phyloP scores from a whole-genome alignment of 2,113 vertebrate genomes.

The Megaptera novaeangliae region DNA sequence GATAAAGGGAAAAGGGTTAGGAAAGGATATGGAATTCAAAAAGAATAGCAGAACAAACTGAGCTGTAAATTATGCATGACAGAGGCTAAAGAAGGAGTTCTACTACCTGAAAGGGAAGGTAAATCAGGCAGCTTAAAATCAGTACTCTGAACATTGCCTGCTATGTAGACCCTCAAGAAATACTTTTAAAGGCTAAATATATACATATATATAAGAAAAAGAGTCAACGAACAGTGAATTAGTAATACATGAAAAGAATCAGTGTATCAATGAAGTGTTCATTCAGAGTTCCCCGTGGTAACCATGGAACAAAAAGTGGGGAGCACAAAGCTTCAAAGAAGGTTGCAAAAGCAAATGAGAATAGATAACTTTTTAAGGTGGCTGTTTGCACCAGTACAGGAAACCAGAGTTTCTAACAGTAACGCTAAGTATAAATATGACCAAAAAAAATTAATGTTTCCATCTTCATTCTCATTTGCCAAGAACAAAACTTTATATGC shows the following conservation, averaged over 20 bases:
- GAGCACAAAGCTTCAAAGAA: neutral
- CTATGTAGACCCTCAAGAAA: neutral
- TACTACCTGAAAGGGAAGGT: neutral
- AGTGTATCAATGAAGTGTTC: neutral
- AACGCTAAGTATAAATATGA: neutral
- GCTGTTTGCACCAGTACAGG: neutral
- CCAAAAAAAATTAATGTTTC: neutral
- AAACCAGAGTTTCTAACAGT: constrained; percentile 22
- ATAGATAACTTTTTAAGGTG: neutral
- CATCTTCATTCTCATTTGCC: constrained; percentile 8
- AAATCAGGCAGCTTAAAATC: constrained; percentile 4
- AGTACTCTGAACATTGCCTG: neutral
- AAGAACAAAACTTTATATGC: neutral
- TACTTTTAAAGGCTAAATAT: neutral
- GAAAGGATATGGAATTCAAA: neutral
- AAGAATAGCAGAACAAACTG: neutral
- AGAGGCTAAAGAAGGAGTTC: neutral
- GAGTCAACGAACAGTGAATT: neutral
- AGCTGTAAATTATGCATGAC: neutral
- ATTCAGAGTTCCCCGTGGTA: neutral
- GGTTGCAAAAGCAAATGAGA: neutral
- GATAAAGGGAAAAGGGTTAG: neutral
- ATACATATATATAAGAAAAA: neutral
- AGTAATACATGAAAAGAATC: neutral
- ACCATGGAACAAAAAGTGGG: neutral